Conservation (phyloP, 2,113 vertebrate genomes). For the Elephantulus edwardii region DNA sequence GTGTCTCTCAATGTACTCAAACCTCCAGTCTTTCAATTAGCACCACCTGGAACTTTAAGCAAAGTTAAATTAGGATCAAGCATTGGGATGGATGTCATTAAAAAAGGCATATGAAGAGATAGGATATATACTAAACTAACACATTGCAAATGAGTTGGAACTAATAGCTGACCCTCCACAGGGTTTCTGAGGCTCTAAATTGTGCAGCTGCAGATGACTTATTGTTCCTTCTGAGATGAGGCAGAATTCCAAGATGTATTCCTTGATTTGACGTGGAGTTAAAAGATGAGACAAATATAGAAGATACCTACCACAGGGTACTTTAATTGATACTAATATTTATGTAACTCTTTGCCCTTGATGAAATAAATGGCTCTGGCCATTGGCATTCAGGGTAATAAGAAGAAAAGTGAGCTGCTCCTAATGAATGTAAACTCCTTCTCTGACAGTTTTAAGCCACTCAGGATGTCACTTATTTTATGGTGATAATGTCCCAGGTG, state of each 20-base stretch:
- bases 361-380: background rate
- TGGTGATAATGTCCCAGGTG: background rate
- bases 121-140: no score
- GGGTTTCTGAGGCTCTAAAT: no score
- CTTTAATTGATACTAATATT: conserved; percentile 16
- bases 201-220: no score
- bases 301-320: background rate
- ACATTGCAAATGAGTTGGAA: no score
- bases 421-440: background rate
- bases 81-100: rapidly evolving
- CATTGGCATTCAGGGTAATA: background rate
- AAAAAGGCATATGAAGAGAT: no score
- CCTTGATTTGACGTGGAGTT: background rate
- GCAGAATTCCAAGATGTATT: background rate
- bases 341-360: background rate
- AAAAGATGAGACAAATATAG: background rate
- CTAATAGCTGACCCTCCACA: no score
- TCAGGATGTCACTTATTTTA: conserved; percentile 42
- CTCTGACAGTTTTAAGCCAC: conserved; percentile 31
- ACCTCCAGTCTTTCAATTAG: background rate
- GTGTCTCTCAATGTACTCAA: background rate
- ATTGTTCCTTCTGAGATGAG: no score
- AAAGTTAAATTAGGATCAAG: background rate
- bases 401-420: background rate
- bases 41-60: background rate